Evolutionary conservation across 2,888 invertebrate species (phyloP), one percentile per base, ranked within the genome.

Genomic region (Colletes collaris): DNA sequence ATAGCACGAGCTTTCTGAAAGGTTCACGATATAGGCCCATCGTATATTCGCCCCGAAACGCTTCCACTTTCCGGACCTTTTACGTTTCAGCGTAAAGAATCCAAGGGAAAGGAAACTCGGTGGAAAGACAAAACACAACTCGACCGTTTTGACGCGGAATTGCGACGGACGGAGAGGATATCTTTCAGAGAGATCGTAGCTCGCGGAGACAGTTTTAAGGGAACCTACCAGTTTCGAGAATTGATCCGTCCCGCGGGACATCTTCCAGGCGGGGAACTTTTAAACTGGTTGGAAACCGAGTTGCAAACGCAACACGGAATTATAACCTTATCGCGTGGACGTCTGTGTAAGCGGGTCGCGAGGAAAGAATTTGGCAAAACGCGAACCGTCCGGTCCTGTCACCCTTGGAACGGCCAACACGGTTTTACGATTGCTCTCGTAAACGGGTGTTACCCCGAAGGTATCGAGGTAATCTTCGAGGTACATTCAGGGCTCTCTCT

Each of bases 351-450:
- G 44, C 27, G 44, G 52, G 35, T 66, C 50, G 52, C 27, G 16
- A 19, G 49, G 11, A 35, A 40, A 8, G 40, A 49, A 56, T 19
- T 4, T 37, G 19, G 10, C 10, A 8, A 10, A 44, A 16, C 13
- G 2, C 11, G 1, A 5, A 3, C 16, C 19, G 27, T 35, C n/a
- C 66, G 6, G 10, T 13, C 1, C 7, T n/a, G 49, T 6, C 35
- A 16, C 11, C 58, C 46, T 37, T 16, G 35, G 7, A 37, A 56
- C 56, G 16, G 40, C 56, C n/a, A 11, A n/a, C 27, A 19, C 16
- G 4, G 8, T 76, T 76, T 66, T 76, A 76, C 66, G 66, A 73
- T 66, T 56, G 8, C 13, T 65, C 72, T 66, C 76, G 76, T 76
- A 76, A 76, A 76, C 11, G 56, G 19, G 70, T 2, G 55, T 49